Percentiles rank a stretch among this genome's conserved stretches.
Conservation (phyloP, 1,140 invertebrate species). For the Heliconius nattereri region DNA sequence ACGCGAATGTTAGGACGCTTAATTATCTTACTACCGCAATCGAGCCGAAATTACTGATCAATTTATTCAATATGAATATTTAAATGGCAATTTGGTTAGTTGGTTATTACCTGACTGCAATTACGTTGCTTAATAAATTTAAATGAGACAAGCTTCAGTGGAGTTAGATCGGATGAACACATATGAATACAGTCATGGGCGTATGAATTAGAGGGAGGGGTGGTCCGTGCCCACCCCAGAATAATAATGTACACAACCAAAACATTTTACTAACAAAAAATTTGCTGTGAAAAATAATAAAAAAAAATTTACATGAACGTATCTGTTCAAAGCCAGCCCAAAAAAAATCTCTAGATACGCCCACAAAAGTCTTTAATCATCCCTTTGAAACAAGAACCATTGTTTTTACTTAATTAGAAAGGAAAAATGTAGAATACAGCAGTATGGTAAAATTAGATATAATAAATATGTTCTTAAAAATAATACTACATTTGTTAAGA, state of each 20-base stretch:
- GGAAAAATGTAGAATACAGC: background rate
- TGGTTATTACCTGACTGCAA: conserved; percentile 29
- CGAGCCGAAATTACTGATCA: conserved; percentile 28
- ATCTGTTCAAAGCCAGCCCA: too few relatives aligned
- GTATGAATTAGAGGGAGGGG: too few relatives aligned
- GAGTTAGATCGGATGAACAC: conserved; percentile 15
- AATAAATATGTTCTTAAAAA: too few relatives aligned
- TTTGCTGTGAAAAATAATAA: too few relatives aligned
- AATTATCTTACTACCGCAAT: conserved; percentile 24
- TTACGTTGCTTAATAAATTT: conserved; percentile 32
- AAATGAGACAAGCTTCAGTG: conserved; percentile 35
- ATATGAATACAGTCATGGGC: background rate
- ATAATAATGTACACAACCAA: too few relatives aligned
- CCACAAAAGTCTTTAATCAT: too few relatives aligned
- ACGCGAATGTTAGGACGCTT: conserved; percentile 4
- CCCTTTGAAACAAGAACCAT: background rate
- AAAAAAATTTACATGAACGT: too few relatives aligned
- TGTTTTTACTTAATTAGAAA: background rate
- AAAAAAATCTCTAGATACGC: too few relatives aligned
- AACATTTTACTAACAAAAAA: too few relatives aligned
- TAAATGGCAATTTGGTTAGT: conserved; percentile 30
- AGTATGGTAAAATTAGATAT: background rate
- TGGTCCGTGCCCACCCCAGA: too few relatives aligned
- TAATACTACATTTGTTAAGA: background rate
- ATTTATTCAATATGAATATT: conserved; percentile 27